These are phyloP conservation scores for Dendrocopos noguchii DNA, from an alignment of 2,113 vertebrate species.

Conservation along the genomic window DNA sequence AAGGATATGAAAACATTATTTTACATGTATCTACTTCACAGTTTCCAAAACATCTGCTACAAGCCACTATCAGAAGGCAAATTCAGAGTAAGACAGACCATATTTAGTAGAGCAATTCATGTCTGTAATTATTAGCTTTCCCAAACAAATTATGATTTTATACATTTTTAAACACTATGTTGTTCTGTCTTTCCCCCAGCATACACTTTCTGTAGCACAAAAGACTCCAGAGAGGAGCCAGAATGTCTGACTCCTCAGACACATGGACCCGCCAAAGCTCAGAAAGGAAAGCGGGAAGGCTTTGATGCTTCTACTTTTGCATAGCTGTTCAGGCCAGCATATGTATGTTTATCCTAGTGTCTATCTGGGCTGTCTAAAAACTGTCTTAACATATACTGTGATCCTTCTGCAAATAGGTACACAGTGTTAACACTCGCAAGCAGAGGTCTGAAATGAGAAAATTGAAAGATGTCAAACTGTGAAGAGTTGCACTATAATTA, in stretches of 20 bases:
- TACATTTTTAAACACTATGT: slow-evolving; percentile 33
- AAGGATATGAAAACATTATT: neutral
- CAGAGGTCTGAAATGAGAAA: neutral
- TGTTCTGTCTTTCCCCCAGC: neutral
- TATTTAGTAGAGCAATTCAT: neutral
- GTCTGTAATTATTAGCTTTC: neutral
- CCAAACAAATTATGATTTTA: slow-evolving; percentile 15
- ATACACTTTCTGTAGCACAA: slow-evolving; percentile 9
- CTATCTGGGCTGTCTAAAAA: neutral
- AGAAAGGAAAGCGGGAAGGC: neutral
- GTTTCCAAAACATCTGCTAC: neutral
- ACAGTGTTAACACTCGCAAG: neutral
- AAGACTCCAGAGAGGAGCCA: slow-evolving; percentile 1
- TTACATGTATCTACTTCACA: neutral
- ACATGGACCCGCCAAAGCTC: neutral
- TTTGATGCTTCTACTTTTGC: neutral
- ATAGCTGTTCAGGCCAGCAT: neutral
- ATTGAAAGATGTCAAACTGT: neutral
- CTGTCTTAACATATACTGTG: neutral
- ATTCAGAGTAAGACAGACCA: neutral
- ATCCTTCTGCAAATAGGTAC: slow-evolving; percentile 1
- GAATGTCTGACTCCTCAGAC: slow-evolving; percentile 30
- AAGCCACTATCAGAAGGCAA: neutral
- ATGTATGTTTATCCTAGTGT: neutral
- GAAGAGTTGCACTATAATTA: slow-evolving; percentile 12